A percentile compares a stretch with the other conserved stretches of the same genome.
These are phyloP conservation scores for Tridacna gigas DNA, from an alignment of 2,888 invertebrate genomes.

Conservation along the genomic window DNA sequence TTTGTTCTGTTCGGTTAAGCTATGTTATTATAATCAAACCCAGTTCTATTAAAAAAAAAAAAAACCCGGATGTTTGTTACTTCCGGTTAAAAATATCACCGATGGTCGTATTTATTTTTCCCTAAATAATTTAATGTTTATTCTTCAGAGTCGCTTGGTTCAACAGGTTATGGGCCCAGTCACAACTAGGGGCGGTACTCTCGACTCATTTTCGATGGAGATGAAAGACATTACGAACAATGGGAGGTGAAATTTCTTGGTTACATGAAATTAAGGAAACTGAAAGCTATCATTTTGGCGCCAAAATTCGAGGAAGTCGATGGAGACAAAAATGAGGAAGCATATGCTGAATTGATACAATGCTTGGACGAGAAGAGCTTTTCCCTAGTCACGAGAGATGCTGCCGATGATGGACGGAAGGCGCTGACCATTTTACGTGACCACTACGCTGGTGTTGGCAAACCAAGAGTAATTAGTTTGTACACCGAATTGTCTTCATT, in stretches of 20 bases:
- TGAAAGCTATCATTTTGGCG: no score
- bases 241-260: slow-evolving; percentile 1
- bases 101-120: no score
- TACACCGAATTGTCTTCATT: neutral
- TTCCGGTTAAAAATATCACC: no score
- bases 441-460: neutral
- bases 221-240: neutral
- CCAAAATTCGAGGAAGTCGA: neutral
- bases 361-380: neutral
- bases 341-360: slow-evolving; percentile 3
- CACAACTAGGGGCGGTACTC: no score
- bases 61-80: no score
- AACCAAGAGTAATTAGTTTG: neutral
- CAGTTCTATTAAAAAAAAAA: no score
- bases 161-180: no score
- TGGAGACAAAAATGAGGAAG: slow-evolving; percentile 5
- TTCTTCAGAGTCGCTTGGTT: no score
- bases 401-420: neutral
- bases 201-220: no score
- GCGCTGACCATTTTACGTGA: neutral
- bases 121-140: no score
- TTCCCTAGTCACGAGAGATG: neutral
- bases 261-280: slow-evolving; percentile 2
- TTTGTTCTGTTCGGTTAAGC: no score
- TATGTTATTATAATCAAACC: no score